Evolutionary conservation across 2,113 vertebrate genomes (phyloP).

Genomic region (Anarhynchus alexandrinus): DNA sequence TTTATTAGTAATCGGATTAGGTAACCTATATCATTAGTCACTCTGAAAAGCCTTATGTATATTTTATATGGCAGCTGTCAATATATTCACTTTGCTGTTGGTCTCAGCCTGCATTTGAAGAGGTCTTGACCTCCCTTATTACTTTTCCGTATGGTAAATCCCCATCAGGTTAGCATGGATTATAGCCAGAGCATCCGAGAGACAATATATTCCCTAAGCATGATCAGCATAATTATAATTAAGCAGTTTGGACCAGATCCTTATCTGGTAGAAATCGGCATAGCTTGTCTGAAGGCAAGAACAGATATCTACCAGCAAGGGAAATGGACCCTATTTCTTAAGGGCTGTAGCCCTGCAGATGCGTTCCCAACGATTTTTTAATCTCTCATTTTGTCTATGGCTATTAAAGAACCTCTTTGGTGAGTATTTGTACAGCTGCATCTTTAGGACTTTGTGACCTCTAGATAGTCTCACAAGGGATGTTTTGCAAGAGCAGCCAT

Average conservation of each 20-base stretch:
- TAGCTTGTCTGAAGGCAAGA: conserved; percentile 16
- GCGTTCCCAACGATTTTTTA: background rate
- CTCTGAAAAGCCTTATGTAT: background rate
- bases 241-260: background rate
- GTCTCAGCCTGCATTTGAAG: background rate
- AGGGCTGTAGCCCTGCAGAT: background rate
- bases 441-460: background rate
- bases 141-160: background rate
- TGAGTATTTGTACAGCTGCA: background rate
- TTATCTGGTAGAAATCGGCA: background rate
- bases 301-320: background rate
- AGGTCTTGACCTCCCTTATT: background rate
- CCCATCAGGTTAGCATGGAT: background rate
- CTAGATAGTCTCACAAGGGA: background rate
- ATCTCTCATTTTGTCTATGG: background rate
- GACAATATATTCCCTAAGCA: background rate
- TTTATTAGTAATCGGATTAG: background rate
- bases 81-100: background rate
- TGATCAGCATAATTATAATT: background rate
- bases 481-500: background rate
- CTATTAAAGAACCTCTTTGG: background rate
- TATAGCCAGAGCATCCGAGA: background rate
- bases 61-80: background rate
- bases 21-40: background rate
- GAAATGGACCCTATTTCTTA: background rate